These are phyloP conservation scores for Echinarachnius parma DNA, from an alignment of 53 echinoderm and acorn worm species.

Conservation along the genomic window DNA sequence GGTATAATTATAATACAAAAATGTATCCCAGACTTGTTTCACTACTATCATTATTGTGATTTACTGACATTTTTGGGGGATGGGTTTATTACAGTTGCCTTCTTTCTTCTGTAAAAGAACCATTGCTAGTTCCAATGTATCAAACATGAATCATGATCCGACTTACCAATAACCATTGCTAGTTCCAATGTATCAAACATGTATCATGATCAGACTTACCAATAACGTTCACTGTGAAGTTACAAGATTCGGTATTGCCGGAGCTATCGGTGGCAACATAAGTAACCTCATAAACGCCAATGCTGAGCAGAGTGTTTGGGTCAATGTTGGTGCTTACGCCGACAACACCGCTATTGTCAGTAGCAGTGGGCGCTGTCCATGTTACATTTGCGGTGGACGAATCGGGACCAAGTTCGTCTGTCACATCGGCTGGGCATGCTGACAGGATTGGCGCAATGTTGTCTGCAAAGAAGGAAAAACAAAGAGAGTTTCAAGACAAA, in stretches of 20 bases:
- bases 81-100: no score
- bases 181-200: no score
- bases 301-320: not conserved
- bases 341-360: constrained; percentile 22
- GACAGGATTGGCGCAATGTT: not conserved
- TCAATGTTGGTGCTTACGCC: constrained; percentile 11
- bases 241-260: constrained; percentile 3
- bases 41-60: no score
- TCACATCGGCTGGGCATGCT: not conserved
- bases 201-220: no score
- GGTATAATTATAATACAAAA: no score
- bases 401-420: not conserved
- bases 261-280: constrained; percentile 16
- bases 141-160: no score
- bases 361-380: constrained; percentile 14
- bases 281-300: constrained; percentile 17
- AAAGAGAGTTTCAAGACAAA: no score
- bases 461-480: not conserved
- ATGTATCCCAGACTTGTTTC: no score
- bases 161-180: no score
- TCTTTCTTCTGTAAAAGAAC: no score
- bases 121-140: no score
- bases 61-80: no score
- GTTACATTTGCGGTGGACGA: not conserved
- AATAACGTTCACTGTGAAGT: constrained; percentile 7